Percentiles rank a stretch among this genome's conserved stretches.
Evolutionary conservation across 1,140 invertebrate genomes (phyloP).

Genomic region (Heliconius nattereri): DNA sequence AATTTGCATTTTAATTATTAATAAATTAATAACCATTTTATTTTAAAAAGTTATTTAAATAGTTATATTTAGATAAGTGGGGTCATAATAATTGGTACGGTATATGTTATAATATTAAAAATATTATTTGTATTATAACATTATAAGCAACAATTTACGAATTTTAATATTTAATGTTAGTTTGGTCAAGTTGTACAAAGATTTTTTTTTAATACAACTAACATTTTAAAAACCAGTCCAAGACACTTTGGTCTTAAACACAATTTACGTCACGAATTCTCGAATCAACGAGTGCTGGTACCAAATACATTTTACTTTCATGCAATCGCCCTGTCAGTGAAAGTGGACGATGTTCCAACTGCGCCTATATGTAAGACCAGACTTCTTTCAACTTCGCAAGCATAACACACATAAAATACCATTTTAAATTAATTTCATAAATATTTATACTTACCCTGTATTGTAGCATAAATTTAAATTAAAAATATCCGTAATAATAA

Average conservation of each 20-base stretch:
- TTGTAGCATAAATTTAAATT: neutral
- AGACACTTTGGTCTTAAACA: neutral
- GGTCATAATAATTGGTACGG: no score
- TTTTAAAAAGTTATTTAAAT: neutral
- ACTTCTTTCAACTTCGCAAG: constrained; percentile 44
- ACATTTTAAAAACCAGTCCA: no score
- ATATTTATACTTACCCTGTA: neutral
- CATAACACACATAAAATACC: neutral
- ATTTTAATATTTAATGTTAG: no score
- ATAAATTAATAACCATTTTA: neutral
- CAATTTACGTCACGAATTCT: constrained; percentile 29
- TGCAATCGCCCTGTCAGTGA: constrained; percentile 50
- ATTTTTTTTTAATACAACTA: no score
- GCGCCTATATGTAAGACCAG: constrained; percentile 48
- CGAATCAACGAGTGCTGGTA: constrained; percentile 27
- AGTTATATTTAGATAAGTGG: neutral
- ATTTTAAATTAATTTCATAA: neutral
- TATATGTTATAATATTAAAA: no score
- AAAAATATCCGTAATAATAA: neutral
- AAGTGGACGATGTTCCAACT: constrained; percentile 52
- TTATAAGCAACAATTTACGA: no score
- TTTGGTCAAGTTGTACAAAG: no score
- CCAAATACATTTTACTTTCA: constrained; percentile 40
- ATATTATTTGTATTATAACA: no score
- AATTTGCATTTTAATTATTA: neutral